Evolutionary conservation across 64 coral and sea anemone species (phyloP).

Genomic region (Dendronephthya gigantea): DNA sequence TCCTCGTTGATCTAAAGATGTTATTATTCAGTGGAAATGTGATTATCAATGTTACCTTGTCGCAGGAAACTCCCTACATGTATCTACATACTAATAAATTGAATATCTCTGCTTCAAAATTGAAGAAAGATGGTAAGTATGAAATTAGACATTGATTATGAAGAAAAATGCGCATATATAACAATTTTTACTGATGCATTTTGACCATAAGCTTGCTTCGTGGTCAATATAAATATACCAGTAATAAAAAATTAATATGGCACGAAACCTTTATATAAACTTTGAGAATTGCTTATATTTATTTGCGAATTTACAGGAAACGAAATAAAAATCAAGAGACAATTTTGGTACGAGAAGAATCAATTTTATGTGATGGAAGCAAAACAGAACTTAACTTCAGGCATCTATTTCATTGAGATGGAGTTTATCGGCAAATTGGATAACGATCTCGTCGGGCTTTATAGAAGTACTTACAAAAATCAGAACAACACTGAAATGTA

Average conservation of each 20-base stretch:
- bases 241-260: no score
- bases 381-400: slow-evolving; percentile 31
- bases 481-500: slow-evolving; percentile 40
- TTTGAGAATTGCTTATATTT: neutral
- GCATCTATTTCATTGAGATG: slow-evolving; percentile 57
- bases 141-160: no score
- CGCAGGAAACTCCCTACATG: slow-evolving; percentile 31
- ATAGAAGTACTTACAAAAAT: slow-evolving; percentile 67
- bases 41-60: slow-evolving; percentile 37
- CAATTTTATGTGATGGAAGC: slow-evolving; percentile 51
- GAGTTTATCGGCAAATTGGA: slow-evolving; percentile 43
- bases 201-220: no score
- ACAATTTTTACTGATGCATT: no score
- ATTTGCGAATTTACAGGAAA: neutral
- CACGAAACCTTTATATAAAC: neutral
- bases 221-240: no score
- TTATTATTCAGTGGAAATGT: slow-evolving; percentile 47
- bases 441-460: slow-evolving; percentile 65
- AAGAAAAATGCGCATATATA: no score
- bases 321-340: neutral
- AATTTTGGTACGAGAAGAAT: slow-evolving; percentile 46
- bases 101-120: slow-evolving; percentile 47
- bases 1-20: slow-evolving; percentile 48
- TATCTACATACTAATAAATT: slow-evolving; percentile 70
- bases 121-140: slow-evolving; percentile 23